Evolutionary conservation across 2,113 vertebrate species (phyloP), one percentile per base, ranked within the genome.

Genomic region (Lichenostomus cassidix): DNA sequence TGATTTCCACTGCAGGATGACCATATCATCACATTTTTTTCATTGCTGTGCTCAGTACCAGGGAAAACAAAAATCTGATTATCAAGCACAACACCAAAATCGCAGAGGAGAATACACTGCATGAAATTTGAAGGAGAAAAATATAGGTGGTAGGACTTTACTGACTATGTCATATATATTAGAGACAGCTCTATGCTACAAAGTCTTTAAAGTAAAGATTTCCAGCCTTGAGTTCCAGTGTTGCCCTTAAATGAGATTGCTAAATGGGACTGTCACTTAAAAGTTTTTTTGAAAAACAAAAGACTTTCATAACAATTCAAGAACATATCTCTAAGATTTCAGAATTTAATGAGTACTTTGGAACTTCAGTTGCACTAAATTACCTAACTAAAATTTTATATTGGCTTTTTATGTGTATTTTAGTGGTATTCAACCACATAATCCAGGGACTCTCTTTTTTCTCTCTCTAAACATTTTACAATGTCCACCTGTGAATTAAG

Each of bases 61-160:
- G 29, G 73, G 10, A 80, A 95, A 91, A 84, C 49, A 93, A 67
- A 91, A 93, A 89, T 44, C 47, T 11, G 5, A 92, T 93, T 84
- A 94, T 65, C 89, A 92, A 91, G 50, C 59, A 42, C 49, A 79
- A 25, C 31, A 46, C 42, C 59, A 70, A 81, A 91, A 56, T 11
- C 9, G 3, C 10, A 69, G 16, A 87, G 41, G 2, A 88, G 31
- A 82, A 90, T 25, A 24, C 7, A 70, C 0, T 53, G 78, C 35
- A 60, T 64, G 59, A 80, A 82, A 60, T 53, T 9, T 73, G 47
- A 87, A 59, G 64, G 91, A 78, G 39, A 53, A 92, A 83, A 92
- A 63, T 31, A 2, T 42, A 73, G 17, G 39, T 37, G 50, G 15
- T 55, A 39, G 17, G 10, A 84, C 28, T 70, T 65, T 6, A 78